Percentiles rank a stretch among this genome's conserved stretches.
Conservation (phyloP, 2,113 vertebrate species). For the Eretmochelys imbricata region DNA sequence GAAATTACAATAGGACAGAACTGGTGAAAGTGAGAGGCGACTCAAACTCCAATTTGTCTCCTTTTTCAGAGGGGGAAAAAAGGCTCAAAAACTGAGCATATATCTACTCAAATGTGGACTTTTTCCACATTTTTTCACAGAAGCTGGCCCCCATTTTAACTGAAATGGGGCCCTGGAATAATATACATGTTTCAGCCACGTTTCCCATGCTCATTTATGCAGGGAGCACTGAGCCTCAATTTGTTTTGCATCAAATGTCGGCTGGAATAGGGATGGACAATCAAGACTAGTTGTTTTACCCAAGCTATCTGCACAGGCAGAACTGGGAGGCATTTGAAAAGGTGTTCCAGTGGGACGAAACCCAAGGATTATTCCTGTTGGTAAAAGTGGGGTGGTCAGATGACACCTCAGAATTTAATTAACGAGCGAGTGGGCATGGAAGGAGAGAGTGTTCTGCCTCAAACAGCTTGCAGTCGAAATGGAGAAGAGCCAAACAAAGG, state of each 20-base stretch:
- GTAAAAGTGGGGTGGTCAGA: background rate
- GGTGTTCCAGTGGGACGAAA: background rate
- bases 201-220: background rate
- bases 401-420: background rate
- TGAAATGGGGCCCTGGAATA: background rate
- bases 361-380: background rate
- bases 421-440: fast-evolving
- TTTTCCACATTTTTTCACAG: background rate
- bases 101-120: constrained; percentile 14
- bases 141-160: background rate
- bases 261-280: background rate
- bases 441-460: background rate
- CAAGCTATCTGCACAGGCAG: background rate
- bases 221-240: background rate
- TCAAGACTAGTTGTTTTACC: background rate
- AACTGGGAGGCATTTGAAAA: background rate
- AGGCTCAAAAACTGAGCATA: constrained; percentile 42
- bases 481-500: background rate
- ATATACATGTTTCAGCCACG: background rate
- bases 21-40: background rate
- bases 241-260: background rate
- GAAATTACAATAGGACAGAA: constrained; percentile 1
- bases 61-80: constrained; percentile 32
- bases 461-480: background rate
- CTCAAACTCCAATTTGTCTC: background rate